Percentiles rank a stretch among this genome's conserved stretches.
These are phyloP conservation scores for Spodoptera litura DNA, from an alignment of 1,140 invertebrate species.

Conservation along the genomic window DNA sequence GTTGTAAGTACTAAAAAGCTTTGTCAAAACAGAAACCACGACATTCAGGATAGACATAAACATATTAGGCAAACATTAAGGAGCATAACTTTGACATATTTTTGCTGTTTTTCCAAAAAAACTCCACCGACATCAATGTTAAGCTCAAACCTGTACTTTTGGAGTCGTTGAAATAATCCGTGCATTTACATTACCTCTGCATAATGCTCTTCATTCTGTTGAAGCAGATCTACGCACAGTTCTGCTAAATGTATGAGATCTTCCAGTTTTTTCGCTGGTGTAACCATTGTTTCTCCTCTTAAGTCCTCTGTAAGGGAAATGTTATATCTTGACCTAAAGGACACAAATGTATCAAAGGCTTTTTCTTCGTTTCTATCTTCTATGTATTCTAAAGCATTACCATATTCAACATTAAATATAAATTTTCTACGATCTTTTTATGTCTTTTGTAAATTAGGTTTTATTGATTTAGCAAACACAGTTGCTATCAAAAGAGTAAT, in stretches of 20 bases:
- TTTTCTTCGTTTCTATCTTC: background rate
- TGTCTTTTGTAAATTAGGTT: too few species aligned
- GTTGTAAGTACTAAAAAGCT: background rate
- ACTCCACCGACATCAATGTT: conserved; percentile 5
- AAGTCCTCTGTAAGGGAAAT: conserved; percentile 89
- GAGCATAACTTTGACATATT: conserved; percentile 27
- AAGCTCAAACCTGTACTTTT: conserved; percentile 20
- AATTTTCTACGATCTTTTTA: too few species aligned
- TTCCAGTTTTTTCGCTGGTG: conserved; percentile 96
- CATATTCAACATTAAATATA: too few species aligned
- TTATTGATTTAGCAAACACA: too few species aligned
- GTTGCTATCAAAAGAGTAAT: too few species aligned
- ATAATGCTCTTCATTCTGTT: conserved; percentile 99
- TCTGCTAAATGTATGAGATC: conserved; percentile 99
- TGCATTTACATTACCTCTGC: conserved; percentile 94
- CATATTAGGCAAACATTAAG: conserved; percentile 46
- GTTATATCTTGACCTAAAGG: background rate
- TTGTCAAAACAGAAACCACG: conserved; percentile 59
- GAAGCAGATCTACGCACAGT: conserved; percentile 98
- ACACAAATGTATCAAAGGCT: background rate
- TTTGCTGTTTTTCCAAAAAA: background rate
- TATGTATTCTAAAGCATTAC: too few species aligned
- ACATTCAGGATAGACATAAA: conserved; percentile 70
- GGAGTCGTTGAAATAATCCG: background rate
- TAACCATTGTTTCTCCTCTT: conserved; percentile 92